These are phyloP conservation scores for Dromaius novaehollandiae DNA, from an alignment of 2,113 vertebrate genomes.

Conservation along the genomic window DNA sequence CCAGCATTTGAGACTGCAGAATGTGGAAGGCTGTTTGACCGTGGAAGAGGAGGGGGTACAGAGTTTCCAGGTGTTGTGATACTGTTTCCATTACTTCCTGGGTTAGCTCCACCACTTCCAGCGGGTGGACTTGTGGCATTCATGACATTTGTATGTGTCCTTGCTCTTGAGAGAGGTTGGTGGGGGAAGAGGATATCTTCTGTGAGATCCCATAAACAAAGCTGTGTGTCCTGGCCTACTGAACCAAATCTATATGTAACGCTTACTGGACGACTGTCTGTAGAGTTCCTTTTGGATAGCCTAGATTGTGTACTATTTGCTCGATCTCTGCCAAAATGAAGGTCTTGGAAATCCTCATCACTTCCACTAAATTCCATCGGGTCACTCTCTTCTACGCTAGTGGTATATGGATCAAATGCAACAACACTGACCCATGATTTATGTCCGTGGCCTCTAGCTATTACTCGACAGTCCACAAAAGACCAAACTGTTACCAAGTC, in stretches of 20 bases:
- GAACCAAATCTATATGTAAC: slow-evolving; percentile 98
- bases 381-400: slow-evolving; percentile 94
- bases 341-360: slow-evolving; percentile 97
- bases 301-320: slow-evolving; percentile 94
- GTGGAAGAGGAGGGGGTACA: slow-evolving; percentile 88
- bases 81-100: slow-evolving; percentile 82
- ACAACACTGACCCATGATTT: slow-evolving; percentile 99
- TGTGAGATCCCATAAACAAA: slow-evolving; percentile 98
- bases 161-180: slow-evolving; percentile 93
- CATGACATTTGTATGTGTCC: slow-evolving; percentile 99
- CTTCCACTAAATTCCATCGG: slow-evolving; percentile 96
- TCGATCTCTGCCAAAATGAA: slow-evolving; percentile 89
- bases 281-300: slow-evolving; percentile 97
- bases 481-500: slow-evolving; percentile 99
- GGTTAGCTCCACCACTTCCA: slow-evolving; percentile 75
- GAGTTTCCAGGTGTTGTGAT: slow-evolving; percentile 84
- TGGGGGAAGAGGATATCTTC: slow-evolving; percentile 99
- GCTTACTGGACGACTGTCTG: slow-evolving; percentile 93
- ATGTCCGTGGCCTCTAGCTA: slow-evolving; percentile 95
- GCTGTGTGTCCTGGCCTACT: slow-evolving; percentile 96
- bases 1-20: slow-evolving; percentile 86
- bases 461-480: slow-evolving; percentile 93
- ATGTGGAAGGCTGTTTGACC: slow-evolving; percentile 97
- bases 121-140: slow-evolving; percentile 89
- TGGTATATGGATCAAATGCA: slow-evolving; percentile 96